Base-by-base conservation (phyloP, 2,113 vertebrate species). In the Glaucomys volans region DNA sequence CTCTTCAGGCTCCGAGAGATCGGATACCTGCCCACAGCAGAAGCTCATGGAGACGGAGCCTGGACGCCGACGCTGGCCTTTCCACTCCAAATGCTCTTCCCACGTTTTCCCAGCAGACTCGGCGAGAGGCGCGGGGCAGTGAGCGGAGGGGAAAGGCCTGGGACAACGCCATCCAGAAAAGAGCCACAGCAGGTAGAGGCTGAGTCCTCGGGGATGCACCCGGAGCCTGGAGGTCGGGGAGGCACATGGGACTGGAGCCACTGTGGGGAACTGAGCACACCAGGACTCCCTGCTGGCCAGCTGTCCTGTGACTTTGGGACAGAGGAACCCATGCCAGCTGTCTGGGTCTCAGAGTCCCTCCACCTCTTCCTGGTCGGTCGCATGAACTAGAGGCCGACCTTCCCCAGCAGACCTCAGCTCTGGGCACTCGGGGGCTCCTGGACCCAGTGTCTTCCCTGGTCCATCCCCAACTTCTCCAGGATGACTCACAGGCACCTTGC, bases 381-480 rank as follows among this genome's bases (percentile, higher is more conserved):
- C n/a, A 2, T 4, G 8, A 26, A 66, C 32, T 1, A 20, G 32
- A 62, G 59, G 57, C 8, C 6, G 2, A 8, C 18, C 30, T 37
- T 2, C 9, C 52, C 62, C 8, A 5, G 35, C 40, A 24, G 32
- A 12, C 5, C 37, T 40, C 10, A 2, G 28, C 24, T 4, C 30
- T 30, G 10, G 71, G 32, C 12, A 35, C 2, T 37, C 52, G 3
- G 18, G 16, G 26, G n/a, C 8, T 47, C 9, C n/a, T 3, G 18
- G n/a, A 14, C 12, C 5, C 59, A 8, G 0, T 2, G 4, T 4
- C 32, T 50, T 44, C n/a, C 22, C 0, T 10, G 14, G 7, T 13
- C 16, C 42, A 18, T 16, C 13, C 9, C 18, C 47, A 6, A 50
- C 35, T 44, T 66, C 22, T 57, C 32, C 3, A 1, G 32, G 32